Percentiles rank a stretch among this genome's conserved stretches.
phyloP scores from a whole-genome alignment of 1,140 invertebrate species.

The Leptinotarsa lineolata region DNA sequence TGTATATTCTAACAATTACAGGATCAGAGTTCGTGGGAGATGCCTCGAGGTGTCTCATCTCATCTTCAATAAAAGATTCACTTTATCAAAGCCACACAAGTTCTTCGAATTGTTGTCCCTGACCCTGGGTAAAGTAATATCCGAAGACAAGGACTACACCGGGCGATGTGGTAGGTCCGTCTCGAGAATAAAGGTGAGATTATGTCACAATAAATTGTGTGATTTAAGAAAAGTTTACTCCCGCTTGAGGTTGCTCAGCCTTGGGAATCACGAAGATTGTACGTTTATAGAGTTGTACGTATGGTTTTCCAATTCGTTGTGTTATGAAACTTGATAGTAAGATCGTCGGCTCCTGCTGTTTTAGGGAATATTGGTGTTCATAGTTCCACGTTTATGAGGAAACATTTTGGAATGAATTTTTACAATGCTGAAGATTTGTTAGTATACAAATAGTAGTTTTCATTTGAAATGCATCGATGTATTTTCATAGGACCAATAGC shows the following conservation, averaged over 20 bases:
- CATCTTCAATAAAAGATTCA: slow-evolving; percentile 21
- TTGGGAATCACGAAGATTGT: slow-evolving; percentile 1
- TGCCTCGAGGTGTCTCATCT: slow-evolving; percentile 7
- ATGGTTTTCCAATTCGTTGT: not conserved
- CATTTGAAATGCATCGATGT: too few species aligned
- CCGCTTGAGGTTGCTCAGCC: not conserved
- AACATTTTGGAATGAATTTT: too few species aligned
- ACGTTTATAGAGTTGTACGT: not conserved
- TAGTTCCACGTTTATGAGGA: too few species aligned
- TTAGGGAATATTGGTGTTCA: not conserved
- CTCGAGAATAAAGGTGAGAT: slow-evolving; percentile 25
- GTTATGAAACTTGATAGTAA: not conserved
- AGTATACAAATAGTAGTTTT: too few species aligned
- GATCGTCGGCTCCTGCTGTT: not conserved
- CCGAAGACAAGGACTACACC: slow-evolving; percentile 19
- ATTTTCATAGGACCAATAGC: too few species aligned
- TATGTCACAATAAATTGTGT: slow-evolving; percentile 29
- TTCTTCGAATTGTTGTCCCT: slow-evolving; percentile 22
- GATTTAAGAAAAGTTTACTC: slow-evolving; percentile 7
- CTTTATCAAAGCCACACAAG: slow-evolving; percentile 20
- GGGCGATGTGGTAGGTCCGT: slow-evolving; percentile 24
- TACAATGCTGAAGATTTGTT: too few species aligned
- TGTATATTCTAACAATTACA: slow-evolving; percentile 2
- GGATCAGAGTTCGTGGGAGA: slow-evolving; percentile 21
- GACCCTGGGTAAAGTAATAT: slow-evolving; percentile 25